phyloP scores from a whole-genome alignment of 2,113 vertebrate genomes.

The Donacobius atricapilla region DNA sequence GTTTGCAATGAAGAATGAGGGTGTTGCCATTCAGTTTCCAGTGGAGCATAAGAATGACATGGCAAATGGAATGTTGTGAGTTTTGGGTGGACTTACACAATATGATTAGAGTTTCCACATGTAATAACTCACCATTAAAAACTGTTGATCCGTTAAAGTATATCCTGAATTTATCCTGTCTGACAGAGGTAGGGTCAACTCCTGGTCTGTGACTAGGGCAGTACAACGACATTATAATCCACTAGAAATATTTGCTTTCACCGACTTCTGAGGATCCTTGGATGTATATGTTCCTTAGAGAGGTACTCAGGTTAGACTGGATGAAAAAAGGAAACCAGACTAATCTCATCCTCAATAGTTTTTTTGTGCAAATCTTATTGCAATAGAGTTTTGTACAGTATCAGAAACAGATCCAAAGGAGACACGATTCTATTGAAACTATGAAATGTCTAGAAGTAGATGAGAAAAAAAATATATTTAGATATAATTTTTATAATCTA shows the following conservation, averaged over 20 bases:
- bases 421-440: background rate
- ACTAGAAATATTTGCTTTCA: background rate
- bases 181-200: background rate
- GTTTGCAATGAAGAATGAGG: background rate
- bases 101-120: background rate
- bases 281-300: background rate
- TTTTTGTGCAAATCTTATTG: background rate
- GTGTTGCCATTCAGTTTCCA: background rate
- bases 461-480: background rate
- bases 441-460: background rate
- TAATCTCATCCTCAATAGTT: background rate
- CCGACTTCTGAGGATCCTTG: background rate
- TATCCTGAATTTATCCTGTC: background rate
- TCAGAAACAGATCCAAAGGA: background rate
- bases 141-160: background rate
- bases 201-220: background rate
- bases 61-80: background rate
- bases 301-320: background rate
- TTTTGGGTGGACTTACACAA: rapidly evolving
- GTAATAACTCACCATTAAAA: background rate
- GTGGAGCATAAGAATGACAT: background rate
- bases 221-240: background rate
- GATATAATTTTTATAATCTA: background rate
- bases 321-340: background rate
- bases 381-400: background rate